Evolutionary conservation across 2,113 vertebrate genomes (phyloP).

Genomic region (Indri indri): DNA sequence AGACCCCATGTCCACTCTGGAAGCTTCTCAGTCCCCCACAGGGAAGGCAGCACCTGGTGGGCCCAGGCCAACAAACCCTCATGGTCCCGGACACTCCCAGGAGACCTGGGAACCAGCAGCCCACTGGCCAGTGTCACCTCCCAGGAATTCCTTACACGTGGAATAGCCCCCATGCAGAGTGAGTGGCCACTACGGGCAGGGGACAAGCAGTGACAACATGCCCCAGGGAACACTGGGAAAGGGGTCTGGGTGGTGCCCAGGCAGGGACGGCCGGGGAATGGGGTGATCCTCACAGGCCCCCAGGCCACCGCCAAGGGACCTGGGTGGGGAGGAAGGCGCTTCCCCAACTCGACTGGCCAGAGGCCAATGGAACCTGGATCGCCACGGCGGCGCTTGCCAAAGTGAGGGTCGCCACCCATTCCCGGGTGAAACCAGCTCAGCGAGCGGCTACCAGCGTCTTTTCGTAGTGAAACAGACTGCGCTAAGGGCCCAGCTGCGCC

Average conservation of each 20-base stretch:
- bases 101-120: background rate
- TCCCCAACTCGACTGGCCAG: background rate
- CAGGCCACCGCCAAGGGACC: background rate
- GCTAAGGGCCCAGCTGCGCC: background rate
- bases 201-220: background rate
- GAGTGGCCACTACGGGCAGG: background rate
- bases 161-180: background rate
- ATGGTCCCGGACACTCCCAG: background rate
- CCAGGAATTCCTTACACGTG: background rate
- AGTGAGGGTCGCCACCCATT: background rate
- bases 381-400: background rate
- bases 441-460: rapidly evolving
- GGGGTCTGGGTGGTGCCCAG: background rate
- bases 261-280: background rate
- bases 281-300: rapidly evolving
- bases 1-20: background rate
- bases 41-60: background rate
- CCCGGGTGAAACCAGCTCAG: no score
- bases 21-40: background rate
- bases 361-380: background rate
- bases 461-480: rapidly evolving
- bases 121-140: background rate
- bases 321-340: background rate
- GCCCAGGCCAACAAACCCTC: background rate
- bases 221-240: background rate